A percentile compares a stretch with the other conserved stretches of the same genome.
phyloP scores from a whole-genome alignment of 2,797 vertebrate species.

The Sciaenops ocellatus region DNA sequence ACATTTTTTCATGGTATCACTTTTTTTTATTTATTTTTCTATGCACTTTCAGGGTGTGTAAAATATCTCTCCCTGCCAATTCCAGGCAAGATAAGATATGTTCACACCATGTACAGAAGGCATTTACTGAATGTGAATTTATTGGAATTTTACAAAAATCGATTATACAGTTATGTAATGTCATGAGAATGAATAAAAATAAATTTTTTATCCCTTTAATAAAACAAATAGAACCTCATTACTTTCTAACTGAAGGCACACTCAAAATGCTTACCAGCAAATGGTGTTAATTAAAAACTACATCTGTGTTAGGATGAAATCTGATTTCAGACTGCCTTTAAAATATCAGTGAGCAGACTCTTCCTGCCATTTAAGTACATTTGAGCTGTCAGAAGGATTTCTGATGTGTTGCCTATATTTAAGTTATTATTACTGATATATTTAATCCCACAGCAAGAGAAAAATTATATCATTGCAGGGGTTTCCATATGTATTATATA shows the following conservation, averaged over 20 bases:
- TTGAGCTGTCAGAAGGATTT: conserved; percentile 88
- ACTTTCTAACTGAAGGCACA: conserved; percentile 72
- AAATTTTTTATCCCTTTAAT: conserved; percentile 48
- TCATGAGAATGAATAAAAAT: conserved; percentile 51
- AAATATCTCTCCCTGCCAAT: not conserved
- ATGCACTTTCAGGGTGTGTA: not conserved
- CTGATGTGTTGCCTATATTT: conserved; percentile 93
- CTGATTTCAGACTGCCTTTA: conserved; percentile 73
- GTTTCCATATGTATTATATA: conserved; percentile 98
- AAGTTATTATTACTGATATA: conserved; percentile 97
- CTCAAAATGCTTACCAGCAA: conserved; percentile 78
- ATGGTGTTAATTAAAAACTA: conserved; percentile 78
- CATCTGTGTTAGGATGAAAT: conserved; percentile 80
- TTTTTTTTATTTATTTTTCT: not conserved
- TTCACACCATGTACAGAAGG: not conserved
- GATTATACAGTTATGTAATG: conserved; percentile 60
- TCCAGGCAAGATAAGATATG: not conserved
- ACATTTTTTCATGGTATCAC: conserved; percentile 1
- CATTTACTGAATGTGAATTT: conserved; percentile 35
- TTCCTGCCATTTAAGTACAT: conserved; percentile 80
- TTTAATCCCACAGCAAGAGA: conserved; percentile 95
- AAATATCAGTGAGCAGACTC: conserved; percentile 66
- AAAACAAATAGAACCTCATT: conserved; percentile 68
- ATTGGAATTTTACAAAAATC: conserved; percentile 29
- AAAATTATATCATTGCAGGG: conserved; percentile 93